phyloP scores from a whole-genome alignment of 2,888 invertebrate genomes.

The Sympetrum striolatum region DNA sequence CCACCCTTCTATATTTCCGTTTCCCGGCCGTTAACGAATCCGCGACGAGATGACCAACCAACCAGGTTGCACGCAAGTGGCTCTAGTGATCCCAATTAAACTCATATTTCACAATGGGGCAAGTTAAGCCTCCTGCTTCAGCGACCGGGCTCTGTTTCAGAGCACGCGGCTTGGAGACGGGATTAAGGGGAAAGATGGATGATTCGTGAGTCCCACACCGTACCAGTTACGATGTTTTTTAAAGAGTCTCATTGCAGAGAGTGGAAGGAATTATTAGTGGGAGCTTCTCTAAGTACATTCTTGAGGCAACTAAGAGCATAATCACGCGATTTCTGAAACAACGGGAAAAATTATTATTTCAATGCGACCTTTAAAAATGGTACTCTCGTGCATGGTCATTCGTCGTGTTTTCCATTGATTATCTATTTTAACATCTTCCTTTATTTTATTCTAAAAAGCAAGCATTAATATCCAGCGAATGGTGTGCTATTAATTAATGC shows the following conservation, averaged over 20 bases:
- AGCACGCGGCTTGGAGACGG: neutral
- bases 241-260: neutral
- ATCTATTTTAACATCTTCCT: too few relatives aligned
- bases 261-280: neutral
- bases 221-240: constrained; percentile 12
- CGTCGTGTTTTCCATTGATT: too few relatives aligned
- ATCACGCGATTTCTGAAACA: neutral
- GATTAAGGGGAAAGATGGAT: neutral
- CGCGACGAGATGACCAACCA: neutral
- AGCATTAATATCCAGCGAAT: too few relatives aligned
- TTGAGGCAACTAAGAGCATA: neutral
- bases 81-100: constrained; percentile 2
- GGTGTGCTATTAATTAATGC: too few relatives aligned
- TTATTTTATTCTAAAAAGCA: too few relatives aligned
- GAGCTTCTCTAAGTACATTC: neutral
- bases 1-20: neutral
- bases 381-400: neutral
- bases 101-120: constrained; percentile 12
- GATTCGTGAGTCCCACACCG: neutral
- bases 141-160: neutral
- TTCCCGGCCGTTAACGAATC: neutral
- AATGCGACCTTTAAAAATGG: neutral
- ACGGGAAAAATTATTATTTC: neutral
- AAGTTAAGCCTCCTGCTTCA: neutral
- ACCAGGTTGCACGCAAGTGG: constrained; percentile 3